Conservation (phyloP, 2,113 vertebrate genomes). For the Mustelus asterias region DNA sequence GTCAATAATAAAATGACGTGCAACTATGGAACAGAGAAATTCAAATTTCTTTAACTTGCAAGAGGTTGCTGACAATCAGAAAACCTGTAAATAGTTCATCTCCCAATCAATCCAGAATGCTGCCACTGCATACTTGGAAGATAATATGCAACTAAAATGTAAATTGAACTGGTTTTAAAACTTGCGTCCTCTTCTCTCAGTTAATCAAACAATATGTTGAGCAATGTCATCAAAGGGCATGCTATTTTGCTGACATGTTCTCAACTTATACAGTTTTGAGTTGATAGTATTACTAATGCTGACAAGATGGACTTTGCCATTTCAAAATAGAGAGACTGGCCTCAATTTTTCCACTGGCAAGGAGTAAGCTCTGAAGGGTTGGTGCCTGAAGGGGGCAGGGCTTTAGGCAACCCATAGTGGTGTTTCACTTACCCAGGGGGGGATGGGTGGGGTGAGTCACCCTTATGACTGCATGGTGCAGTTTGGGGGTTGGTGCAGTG, state of each 20-base stretch:
- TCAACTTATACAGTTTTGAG: not conserved
- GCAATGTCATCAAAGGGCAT: not conserved
- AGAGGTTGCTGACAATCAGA: not conserved
- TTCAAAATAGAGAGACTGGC: not conserved
- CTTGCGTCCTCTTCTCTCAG: not conserved
- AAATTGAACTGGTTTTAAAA: not conserved
- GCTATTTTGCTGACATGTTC: not conserved
- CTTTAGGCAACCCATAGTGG: no score
- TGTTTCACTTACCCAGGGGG: no score
- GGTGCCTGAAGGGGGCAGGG: no score
- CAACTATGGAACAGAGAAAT: not conserved
- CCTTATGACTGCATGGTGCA: no score
- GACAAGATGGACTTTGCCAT: not conserved
- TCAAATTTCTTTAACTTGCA: not conserved
- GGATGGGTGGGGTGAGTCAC: no score
- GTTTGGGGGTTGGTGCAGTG: no score
- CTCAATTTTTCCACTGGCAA: not conserved
- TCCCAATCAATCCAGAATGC: not conserved
- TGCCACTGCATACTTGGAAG: not conserved
- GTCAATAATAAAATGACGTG: not conserved
- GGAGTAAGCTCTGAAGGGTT: no score
- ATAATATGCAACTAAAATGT: not conserved
- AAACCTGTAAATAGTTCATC: not conserved
- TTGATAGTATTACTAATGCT: not conserved
- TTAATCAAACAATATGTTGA: not conserved